phyloP scores from a whole-genome alignment of 2,797 vertebrate genomes.

The Natrix natrix region DNA sequence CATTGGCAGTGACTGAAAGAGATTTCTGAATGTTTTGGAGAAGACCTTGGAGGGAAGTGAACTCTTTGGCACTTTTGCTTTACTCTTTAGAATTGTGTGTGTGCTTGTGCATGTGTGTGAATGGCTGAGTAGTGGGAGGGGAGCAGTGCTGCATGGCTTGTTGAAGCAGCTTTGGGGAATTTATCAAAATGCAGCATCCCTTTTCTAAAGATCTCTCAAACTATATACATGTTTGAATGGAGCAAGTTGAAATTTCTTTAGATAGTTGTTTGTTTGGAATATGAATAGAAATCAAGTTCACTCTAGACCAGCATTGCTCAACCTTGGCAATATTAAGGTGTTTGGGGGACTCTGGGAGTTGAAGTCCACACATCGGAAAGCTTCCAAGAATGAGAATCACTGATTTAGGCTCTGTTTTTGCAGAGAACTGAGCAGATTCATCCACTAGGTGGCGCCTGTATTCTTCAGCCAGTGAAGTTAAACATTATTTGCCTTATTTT shows the following conservation, averaged over 20 bases:
- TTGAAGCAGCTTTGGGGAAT: background rate
- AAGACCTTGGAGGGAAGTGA: background rate
- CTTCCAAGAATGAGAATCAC: background rate
- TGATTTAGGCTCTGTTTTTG: background rate
- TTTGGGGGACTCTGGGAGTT: background rate
- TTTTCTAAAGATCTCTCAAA: background rate
- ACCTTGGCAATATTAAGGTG: background rate
- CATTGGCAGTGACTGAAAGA: background rate
- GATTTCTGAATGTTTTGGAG: background rate
- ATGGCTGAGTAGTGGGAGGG: accelerated
- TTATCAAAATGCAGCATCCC: background rate
- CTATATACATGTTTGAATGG: background rate
- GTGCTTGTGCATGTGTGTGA: too few species aligned
- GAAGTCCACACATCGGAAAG: background rate
- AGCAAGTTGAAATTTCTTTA: background rate
- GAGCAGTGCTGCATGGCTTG: background rate
- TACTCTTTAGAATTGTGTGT: background rate
- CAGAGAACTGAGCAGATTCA: background rate
- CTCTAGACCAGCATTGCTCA: background rate
- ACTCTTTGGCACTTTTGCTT: background rate
- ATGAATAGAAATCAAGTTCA: background rate
- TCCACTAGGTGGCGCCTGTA: slow-evolving; percentile 71
- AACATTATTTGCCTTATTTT: background rate
- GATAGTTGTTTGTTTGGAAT: accelerated
- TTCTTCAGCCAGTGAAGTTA: slow-evolving; percentile 43